Percentiles rank a stretch among this genome's conserved stretches.
phyloP scores from a whole-genome alignment of 2,113 vertebrate genomes.

The Oncorhynchus gorbuscha region DNA sequence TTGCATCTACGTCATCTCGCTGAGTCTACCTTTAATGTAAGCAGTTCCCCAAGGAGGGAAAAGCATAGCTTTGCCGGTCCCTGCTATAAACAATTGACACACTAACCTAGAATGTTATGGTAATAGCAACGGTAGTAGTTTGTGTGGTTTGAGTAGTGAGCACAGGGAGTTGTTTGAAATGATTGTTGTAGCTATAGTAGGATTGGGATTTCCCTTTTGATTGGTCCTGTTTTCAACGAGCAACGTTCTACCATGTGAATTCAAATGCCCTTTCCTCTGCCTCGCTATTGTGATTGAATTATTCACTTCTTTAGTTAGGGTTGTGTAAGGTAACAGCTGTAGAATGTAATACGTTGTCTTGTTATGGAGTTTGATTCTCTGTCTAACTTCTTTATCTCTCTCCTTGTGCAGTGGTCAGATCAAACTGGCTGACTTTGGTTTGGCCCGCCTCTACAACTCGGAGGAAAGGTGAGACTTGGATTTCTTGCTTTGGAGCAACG shows the following conservation, averaged over 20 bases:
- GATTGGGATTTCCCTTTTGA: not conserved
- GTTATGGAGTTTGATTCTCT: not conserved
- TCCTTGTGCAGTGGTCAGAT: slow-evolving; percentile 87
- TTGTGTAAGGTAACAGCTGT: not conserved
- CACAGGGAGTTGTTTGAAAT: not conserved
- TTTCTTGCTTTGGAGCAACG: not conserved
- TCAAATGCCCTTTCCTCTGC: not conserved
- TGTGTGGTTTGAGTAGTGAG: no score
- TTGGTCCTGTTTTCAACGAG: not conserved
- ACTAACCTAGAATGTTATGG: no score
- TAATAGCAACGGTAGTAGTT: no score
- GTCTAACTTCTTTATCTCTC: slow-evolving; percentile 11
- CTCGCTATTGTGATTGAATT: not conserved
- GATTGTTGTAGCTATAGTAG: not conserved
- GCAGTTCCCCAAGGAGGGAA: no score
- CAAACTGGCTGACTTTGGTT: slow-evolving; percentile 95
- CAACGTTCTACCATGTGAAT: not conserved
- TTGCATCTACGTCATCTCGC: no score
- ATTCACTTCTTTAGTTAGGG: not conserved
- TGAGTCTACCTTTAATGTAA: no score
- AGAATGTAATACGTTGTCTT: not conserved
- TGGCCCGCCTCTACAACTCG: slow-evolving; percentile 95
- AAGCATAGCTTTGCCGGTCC: no score
- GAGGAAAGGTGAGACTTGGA: slow-evolving; percentile 88
- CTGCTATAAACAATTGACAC: no score